Percentiles rank a stretch among this genome's conserved stretches.
Conservation (phyloP, 2,113 vertebrate species). For the Fregata magnificens region DNA sequence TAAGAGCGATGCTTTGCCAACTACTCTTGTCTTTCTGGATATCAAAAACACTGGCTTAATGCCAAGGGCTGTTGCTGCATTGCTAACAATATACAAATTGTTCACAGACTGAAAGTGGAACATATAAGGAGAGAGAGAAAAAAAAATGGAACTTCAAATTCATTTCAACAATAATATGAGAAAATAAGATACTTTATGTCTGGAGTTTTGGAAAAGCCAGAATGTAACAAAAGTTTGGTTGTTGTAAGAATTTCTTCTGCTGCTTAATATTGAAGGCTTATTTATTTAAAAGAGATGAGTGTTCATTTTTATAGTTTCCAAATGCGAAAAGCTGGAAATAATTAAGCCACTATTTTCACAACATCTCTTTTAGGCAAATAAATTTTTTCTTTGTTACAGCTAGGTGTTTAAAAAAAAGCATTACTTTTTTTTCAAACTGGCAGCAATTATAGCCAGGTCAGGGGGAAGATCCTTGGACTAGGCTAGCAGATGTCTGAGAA, state of each 20-base stretch:
- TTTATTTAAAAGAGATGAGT: background rate
- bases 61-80: background rate
- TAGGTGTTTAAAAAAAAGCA: background rate
- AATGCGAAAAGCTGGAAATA: background rate
- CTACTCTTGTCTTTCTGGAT: background rate
- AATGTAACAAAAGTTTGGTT: background rate
- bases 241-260: background rate
- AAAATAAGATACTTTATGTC: background rate
- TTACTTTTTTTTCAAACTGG: background rate
- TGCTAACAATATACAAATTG: background rate
- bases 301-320: background rate
- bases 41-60: background rate
- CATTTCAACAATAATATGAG: background rate
- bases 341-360: background rate
- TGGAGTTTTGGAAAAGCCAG: background rate
- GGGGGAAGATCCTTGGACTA: background rate
- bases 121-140: background rate
- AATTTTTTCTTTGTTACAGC: background rate
- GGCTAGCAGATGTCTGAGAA: background rate
- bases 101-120: background rate
- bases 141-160: background rate
- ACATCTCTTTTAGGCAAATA: background rate
- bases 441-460: background rate
- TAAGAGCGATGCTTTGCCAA: background rate
- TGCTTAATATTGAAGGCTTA: background rate